Evolutionary conservation across 2,113 vertebrate species (phyloP).

Genomic region (Macroglossus sobrinus): DNA sequence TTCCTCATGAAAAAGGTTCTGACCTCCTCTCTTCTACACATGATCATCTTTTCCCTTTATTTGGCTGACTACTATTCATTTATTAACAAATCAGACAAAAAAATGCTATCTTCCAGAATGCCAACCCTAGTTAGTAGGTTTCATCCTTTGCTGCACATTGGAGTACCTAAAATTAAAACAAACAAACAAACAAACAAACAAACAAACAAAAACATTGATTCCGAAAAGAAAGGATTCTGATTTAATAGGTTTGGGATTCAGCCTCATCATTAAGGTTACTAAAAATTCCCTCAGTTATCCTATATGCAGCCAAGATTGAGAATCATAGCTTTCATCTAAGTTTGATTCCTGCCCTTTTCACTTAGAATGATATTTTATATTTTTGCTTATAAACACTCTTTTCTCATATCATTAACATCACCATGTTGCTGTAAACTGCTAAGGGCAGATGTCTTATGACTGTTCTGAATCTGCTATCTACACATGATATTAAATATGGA

Average conservation of each 20-base stretch:
- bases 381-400: not conserved
- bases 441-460: not conserved
- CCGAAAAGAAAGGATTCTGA: not conserved
- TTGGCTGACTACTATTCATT: not conserved
- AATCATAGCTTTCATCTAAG: not conserved
- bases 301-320: not conserved
- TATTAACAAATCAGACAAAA: not conserved
- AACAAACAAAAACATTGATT: not conserved
- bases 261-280: not conserved
- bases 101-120: not conserved
- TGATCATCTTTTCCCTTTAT: not conserved
- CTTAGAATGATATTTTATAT: not conserved
- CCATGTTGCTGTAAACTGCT: not conserved
- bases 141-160: not conserved
- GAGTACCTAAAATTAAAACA: not conserved
- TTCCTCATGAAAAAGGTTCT: not conserved
- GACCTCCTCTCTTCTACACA: rapidly evolving
- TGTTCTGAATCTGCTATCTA: not conserved
- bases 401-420: not conserved
- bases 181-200: no score
- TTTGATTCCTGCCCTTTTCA: not conserved
- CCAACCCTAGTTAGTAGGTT: not conserved
- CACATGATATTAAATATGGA: not conserved
- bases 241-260: not conserved
- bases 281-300: not conserved